These are phyloP conservation scores for Petroica traversi DNA, from an alignment of 2,113 vertebrate genomes.

Conservation along the genomic window DNA sequence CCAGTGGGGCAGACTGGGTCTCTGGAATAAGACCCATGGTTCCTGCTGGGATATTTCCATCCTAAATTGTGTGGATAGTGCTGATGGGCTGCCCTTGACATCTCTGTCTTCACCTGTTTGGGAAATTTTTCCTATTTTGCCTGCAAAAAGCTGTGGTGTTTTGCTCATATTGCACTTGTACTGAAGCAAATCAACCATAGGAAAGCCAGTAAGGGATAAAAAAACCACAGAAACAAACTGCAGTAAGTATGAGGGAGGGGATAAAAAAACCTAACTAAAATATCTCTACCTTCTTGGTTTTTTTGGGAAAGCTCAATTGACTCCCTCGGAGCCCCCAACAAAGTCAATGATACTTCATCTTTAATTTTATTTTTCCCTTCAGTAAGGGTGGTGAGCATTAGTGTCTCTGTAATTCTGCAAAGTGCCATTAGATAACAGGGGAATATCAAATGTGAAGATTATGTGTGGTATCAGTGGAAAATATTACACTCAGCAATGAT, in stretches of 20 bases:
- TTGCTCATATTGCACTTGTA: rapidly evolving
- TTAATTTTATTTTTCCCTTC: conserved; percentile 8
- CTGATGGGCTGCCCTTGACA: neutral
- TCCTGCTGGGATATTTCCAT: neutral
- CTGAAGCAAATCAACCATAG: neutral
- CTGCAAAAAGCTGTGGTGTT: neutral
- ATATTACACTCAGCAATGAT: neutral
- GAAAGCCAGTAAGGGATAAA: neutral
- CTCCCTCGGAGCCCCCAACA: neutral
- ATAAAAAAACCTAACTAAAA: neutral
- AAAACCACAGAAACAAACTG: neutral
- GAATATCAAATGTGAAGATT: neutral
- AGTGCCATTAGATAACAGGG: neutral
- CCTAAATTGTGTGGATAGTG: rapidly evolving
- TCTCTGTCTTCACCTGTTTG: neutral
- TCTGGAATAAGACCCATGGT: neutral
- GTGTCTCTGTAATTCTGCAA: neutral
- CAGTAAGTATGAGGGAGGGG: neutral
- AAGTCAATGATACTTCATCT: conserved; percentile 6
- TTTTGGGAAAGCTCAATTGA: neutral
- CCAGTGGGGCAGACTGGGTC: neutral
- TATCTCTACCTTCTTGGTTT: neutral
- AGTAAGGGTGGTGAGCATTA: neutral
- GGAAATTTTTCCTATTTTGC: neutral
- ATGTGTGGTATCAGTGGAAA: neutral